Evolutionary conservation across 2,888 invertebrate species (phyloP).

Genomic region (Drosophila birchii): DNA sequence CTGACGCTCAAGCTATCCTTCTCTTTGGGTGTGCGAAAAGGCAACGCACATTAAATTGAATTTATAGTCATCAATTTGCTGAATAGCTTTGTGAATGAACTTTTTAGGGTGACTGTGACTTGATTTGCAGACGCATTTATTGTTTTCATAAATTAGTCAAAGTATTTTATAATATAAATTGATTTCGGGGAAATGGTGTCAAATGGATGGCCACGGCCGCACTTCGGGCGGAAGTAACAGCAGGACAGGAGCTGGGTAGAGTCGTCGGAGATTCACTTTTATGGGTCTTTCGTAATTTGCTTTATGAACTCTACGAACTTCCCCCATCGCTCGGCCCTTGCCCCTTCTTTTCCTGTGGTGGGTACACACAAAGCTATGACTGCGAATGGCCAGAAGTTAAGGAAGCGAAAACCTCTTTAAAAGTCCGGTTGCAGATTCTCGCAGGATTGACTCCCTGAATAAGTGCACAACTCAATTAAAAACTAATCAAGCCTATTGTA

Average conservation of each 20-base stretch:
- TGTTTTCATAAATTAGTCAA: slow-evolving; percentile 77
- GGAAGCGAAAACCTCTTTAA: slow-evolving; percentile 42
- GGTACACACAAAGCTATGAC: slow-evolving; percentile 4
- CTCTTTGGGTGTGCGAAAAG: slow-evolving; percentile 45
- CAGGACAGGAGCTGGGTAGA: neutral
- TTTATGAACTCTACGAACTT: slow-evolving; percentile 78
- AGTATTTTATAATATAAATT: slow-evolving; percentile 78
- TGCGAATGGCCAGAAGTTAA: slow-evolving; percentile 11
- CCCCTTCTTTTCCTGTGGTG: slow-evolving; percentile 14
- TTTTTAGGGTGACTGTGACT: slow-evolving; percentile 68
- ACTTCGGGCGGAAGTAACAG: slow-evolving; percentile 1
- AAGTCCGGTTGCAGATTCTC: slow-evolving; percentile 38
- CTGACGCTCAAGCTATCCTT: slow-evolving; percentile 10
- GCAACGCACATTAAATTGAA: slow-evolving; percentile 81
- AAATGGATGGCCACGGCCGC: slow-evolving; percentile 45
- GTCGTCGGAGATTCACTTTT: slow-evolving; percentile 54
- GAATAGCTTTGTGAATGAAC: slow-evolving; percentile 79
- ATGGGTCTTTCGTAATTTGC: slow-evolving; percentile 74
- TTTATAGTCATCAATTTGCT: slow-evolving; percentile 81
- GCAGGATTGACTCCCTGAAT: slow-evolving; percentile 46
- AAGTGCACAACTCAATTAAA: slow-evolving; percentile 78
- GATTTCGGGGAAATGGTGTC: slow-evolving; percentile 70
- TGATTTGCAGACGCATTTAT: slow-evolving; percentile 75
- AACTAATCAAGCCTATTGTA: slow-evolving; percentile 82
- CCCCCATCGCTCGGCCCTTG: slow-evolving; percentile 33